phyloP scores from a whole-genome alignment of 1,140 invertebrate species.

The Aphelinus atriplicis region DNA sequence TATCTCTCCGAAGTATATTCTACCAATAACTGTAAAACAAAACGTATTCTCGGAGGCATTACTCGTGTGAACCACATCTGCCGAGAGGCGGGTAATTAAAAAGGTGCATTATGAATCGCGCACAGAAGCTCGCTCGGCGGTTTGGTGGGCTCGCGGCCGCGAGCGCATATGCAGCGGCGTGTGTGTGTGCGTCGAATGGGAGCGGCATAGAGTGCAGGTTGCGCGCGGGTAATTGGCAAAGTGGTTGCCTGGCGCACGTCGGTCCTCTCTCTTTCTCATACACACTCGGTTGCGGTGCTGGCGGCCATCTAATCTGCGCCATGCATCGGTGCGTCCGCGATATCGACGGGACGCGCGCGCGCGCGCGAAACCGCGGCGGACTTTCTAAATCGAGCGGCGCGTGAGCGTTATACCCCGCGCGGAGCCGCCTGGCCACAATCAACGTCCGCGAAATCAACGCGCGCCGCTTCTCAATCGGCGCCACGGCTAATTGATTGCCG shows the following conservation, averaged over 20 bases:
- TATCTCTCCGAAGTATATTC: too few relatives aligned
- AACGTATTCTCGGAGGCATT: too few relatives aligned
- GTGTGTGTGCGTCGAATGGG: background rate
- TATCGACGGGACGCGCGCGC: background rate
- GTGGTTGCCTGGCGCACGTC: background rate
- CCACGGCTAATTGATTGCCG: constrained; percentile 31
- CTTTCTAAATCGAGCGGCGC: constrained; percentile 37
- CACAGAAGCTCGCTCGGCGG: too few relatives aligned
- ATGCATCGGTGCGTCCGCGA: constrained; percentile 10
- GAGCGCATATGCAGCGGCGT: too few relatives aligned
- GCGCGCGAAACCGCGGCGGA: constrained; percentile 27
- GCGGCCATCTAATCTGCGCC: background rate
- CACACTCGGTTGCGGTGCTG: background rate
- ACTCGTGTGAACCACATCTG: too few relatives aligned
- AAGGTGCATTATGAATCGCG: too few relatives aligned
- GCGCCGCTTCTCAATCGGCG: constrained; percentile 27
- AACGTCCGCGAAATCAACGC: constrained; percentile 15
- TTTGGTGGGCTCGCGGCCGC: too few relatives aligned
- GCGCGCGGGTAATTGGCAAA: constrained; percentile 23
- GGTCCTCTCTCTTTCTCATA: background rate
- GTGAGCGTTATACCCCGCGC: background rate
- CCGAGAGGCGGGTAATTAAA: too few relatives aligned
- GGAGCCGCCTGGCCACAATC: constrained; percentile 29
- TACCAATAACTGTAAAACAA: too few relatives aligned
- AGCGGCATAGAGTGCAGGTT: background rate